Base-by-base conservation (phyloP, 2,888 invertebrate genomes). In the Saturnia japonica region DNA sequence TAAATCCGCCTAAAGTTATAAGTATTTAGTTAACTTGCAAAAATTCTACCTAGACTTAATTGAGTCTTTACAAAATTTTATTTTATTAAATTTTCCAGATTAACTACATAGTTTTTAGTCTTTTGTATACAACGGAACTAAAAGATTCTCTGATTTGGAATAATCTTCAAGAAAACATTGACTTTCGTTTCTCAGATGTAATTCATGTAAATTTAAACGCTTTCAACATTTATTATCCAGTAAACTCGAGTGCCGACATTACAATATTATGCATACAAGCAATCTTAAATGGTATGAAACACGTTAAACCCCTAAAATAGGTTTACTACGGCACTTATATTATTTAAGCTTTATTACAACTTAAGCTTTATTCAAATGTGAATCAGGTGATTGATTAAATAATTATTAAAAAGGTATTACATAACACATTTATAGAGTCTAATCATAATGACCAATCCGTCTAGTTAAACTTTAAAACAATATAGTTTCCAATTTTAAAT, bases 241-340 rank as follows among this genome's bases (percentile, higher is more conserved):
- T 73, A 80, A 78, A 82, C 75, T 76, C 73, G 70, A 72, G 77
- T 74, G 77, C 54, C 81, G 78, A 81, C 80, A 80, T 80, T 75
- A 78, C 69, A 69, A 71, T 71, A 72, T 77, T 72, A 78, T 74
- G 70, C 75, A 76, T 74, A 77, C 71, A 54, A 70, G 67, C 14
- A 45, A 64, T 72, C 82, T 67, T 25, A 79, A 74, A 79, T 76
- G 82, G 80, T 74, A 73, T 66, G 77, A 80, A 80, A 80, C 70
- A 71, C 75, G 80, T 82, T 78, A 82, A 70, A 74, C 57, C 57
- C 77, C 82, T 74, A 78, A 84, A 79, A 78, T 72, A 78, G 81
- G 64, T 74, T 72, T 73, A 72, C 16, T n/a, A n/a, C n/a, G n/a
- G n/a, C n/a, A 60, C 19, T 51, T 1, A 51, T 51, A n/a, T 51